Percentiles rank a stretch among this genome's conserved stretches.
Evolutionary conservation across 2,797 vertebrate species (phyloP).

Genomic region (Mionectes olivaceus): DNA sequence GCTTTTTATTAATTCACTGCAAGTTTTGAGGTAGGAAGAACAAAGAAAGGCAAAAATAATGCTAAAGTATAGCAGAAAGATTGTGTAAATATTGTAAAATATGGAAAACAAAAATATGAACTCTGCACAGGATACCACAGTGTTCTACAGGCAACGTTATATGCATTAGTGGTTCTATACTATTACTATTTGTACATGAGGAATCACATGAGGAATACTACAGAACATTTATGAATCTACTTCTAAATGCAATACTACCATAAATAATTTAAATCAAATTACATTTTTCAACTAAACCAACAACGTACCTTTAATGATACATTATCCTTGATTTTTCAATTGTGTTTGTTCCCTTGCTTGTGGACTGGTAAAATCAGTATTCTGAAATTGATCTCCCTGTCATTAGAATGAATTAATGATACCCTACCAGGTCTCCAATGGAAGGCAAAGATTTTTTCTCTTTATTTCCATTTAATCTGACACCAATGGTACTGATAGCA

Average conservation of each 20-base stretch:
- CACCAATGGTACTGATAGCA: neutral
- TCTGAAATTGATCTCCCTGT: neutral
- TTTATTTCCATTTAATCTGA: neutral
- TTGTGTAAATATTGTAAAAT: neutral
- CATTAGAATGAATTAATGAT: neutral
- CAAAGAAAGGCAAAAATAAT: neutral
- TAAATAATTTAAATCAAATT: conserved; percentile 64
- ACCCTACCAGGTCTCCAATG: neutral
- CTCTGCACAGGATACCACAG: neutral
- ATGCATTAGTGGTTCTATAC: neutral
- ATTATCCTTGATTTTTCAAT: neutral
- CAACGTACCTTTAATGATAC: neutral
- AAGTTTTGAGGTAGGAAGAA: neutral
- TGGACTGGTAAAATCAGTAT: neutral
- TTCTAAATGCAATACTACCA: neutral
- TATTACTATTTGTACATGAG: neutral
- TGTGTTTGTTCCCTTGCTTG: neutral
- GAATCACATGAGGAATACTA: neutral
- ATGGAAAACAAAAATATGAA: neutral
- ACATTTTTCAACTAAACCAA: conserved; percentile 5
- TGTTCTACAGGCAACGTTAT: neutral
- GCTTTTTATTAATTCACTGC: neutral
- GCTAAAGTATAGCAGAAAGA: neutral
- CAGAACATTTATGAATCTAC: neutral
- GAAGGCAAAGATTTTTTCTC: neutral